These are phyloP conservation scores for Loriculus beryllinus DNA, from an alignment of 2,797 vertebrate genomes.

Conservation along the genomic window DNA sequence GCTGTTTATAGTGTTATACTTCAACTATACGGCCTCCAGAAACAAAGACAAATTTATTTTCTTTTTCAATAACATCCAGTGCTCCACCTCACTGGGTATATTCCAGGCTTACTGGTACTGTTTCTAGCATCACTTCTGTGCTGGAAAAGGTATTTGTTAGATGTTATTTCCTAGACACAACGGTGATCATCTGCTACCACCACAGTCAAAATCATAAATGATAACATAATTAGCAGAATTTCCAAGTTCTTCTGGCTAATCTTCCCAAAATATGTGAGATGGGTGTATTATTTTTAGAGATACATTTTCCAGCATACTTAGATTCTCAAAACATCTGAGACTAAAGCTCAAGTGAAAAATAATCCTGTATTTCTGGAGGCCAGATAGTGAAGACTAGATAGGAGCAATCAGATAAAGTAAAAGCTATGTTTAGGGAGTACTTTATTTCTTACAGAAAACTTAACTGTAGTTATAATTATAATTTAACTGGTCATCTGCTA, in stretches of 20 bases:
- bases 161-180: background rate
- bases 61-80: background rate
- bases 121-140: background rate
- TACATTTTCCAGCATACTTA: background rate
- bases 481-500: background rate
- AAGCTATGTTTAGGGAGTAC: background rate
- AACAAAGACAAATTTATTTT: background rate
- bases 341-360: background rate
- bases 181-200: background rate
- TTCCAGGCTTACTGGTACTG: background rate
- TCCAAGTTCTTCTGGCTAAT: background rate
- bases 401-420: background rate
- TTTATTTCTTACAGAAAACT: background rate
- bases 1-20: background rate
- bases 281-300: background rate
- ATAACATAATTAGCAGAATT: background rate
- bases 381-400: background rate
- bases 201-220: background rate
- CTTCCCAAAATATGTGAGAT: background rate
- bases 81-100: background rate
- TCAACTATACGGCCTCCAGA: background rate
- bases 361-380: accelerated
- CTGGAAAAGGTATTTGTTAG: background rate
- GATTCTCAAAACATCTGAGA: background rate
- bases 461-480: background rate